Conservation (phyloP, 92 coral and sea anemone species). For the Siderastrea siderea region DNA sequence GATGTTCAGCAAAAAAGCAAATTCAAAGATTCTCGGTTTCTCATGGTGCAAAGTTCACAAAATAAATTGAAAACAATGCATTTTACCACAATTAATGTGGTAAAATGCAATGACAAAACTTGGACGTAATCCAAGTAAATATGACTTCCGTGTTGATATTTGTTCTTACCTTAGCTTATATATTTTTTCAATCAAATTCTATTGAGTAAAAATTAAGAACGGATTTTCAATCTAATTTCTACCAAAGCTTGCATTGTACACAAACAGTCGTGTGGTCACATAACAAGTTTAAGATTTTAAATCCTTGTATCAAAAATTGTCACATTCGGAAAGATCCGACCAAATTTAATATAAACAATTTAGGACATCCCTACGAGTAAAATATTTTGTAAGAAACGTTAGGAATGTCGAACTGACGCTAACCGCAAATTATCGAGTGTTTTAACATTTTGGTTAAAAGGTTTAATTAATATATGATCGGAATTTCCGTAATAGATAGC, state of each 20-base stretch:
- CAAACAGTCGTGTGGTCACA: background rate
- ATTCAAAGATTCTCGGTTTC: no score
- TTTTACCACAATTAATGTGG: background rate
- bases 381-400: background rate
- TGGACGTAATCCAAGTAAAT: background rate
- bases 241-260: background rate
- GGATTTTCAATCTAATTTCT: background rate
- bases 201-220: background rate
- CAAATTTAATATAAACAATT: background rate
- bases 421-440: background rate
- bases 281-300: background rate
- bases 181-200: background rate
- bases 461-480: no score
- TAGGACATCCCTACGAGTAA: background rate
- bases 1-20: no score
- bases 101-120: background rate
- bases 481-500: no score
- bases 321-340: background rate
- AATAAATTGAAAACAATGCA: no score
- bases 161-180: background rate
- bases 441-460: no score
- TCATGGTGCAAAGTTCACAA: no score
- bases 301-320: background rate
- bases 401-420: background rate
- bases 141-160: background rate